Conservation (phyloP, 2,797 vertebrate species). For the Ptychobarbus kaznakovi region DNA sequence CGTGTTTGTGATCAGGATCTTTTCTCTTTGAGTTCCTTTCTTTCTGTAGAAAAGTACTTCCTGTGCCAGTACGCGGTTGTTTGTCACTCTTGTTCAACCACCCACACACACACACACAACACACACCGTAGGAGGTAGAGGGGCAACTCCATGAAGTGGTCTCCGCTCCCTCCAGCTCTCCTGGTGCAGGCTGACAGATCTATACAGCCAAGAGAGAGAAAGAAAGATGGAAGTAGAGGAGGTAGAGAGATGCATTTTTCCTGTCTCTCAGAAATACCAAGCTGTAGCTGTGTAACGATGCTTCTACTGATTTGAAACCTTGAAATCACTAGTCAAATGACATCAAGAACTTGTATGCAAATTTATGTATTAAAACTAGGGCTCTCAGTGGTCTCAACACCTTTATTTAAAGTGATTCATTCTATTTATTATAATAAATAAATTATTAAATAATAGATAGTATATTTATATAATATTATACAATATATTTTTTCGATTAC, state of each 20-base stretch:
- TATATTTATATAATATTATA: no score
- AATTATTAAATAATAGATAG: no score
- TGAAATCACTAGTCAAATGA: background rate
- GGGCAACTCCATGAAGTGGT: constrained; percentile 65
- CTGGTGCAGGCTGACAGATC: constrained; percentile 70
- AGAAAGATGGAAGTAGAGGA: constrained; percentile 45
- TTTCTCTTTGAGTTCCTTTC: background rate
- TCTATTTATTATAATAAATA: no score
- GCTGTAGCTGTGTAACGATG: background rate
- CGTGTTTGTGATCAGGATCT: background rate
- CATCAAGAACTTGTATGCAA: background rate
- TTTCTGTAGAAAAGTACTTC: background rate
- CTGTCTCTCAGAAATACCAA: background rate
- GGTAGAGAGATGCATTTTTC: constrained; percentile 45
- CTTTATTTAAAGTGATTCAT: no score
- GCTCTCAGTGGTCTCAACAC: no score
- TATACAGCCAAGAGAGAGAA: constrained; percentile 64
- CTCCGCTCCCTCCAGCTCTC: constrained; percentile 61
- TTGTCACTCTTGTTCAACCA: constrained; percentile 26
- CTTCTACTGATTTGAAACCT: background rate
- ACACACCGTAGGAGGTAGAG: constrained; percentile 59
- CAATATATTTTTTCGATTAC: no score
- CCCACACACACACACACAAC: constrained; percentile 14
- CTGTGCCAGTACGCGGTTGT: background rate
- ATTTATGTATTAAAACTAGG: background rate